Base-by-base conservation (phyloP, 2,113 vertebrate species). In the Pao palembangensis region DNA sequence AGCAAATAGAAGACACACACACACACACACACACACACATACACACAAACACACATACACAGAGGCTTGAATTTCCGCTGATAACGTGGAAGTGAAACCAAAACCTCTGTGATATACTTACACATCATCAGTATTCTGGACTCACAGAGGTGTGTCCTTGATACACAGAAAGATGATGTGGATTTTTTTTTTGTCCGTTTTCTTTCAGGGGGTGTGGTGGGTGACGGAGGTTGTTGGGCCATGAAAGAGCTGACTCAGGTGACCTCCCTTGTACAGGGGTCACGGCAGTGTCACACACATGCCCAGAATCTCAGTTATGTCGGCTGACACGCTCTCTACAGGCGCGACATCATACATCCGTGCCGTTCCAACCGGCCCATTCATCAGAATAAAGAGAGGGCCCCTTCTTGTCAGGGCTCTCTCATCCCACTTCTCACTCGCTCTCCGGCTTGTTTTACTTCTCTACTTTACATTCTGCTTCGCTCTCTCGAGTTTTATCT, bases 241-340 rank as follows among this genome's bases (percentile, higher is more conserved):
- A 6, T 38, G 65, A 51, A 53, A 44, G 16, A 59, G 18, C 25
- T 14, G 55, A 71, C 52, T 49, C 21, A 19, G 2, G 42, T 66
- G 57, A 71, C 71, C 63, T 61, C 28, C 64, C 75, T 70, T 4
- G 61, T 51, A 0, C 17, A 3, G 41, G 51, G 68, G 73, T 79
- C 66, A n/a, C 42, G 19, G 17, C 64, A 49, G 5, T 80, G 67
- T 84, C 69, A 73, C 81, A 80, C 69, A 48, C 57, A 57, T 44
- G 53, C 52, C 64, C 64, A 64, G 69, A 66, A 77, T 84, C 62
- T 61, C 57, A 61, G 58, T 65, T 71, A 73, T 83, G 66, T 55
- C 64, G 42, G 23, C 57, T 48, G 54, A 76, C 71, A 69, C 62
- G 62, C 67, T 69, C 49, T n/a, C 38, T 53, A 16, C 67, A 80